phyloP scores from a whole-genome alignment of 1,140 invertebrate genomes.

The Ips typographus region DNA sequence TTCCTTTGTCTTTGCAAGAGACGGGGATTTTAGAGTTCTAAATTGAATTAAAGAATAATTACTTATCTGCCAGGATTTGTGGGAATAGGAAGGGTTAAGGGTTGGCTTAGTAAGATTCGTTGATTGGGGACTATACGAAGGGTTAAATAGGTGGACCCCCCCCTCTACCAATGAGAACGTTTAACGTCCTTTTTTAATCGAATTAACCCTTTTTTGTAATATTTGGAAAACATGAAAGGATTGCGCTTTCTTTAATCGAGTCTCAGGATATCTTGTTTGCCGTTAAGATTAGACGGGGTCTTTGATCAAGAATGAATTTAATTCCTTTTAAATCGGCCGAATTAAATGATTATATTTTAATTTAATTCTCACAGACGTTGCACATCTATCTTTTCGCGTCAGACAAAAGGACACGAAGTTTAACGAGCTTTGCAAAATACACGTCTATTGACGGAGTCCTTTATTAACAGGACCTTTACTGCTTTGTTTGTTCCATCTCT shows the following conservation, averaged over 20 bases:
- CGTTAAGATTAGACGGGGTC: not conserved
- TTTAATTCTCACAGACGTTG: constrained; percentile 15
- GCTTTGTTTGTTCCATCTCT: constrained; percentile 33
- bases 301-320: constrained; percentile 21
- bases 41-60: constrained; percentile 17
- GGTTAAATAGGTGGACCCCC: not conserved
- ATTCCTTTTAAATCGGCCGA: constrained; percentile 9
- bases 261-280: not conserved
- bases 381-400: constrained; percentile 17
- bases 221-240: too few species aligned
- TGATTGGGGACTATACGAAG: not conserved
- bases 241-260: too few species aligned
- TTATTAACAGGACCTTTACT: constrained; percentile 33
- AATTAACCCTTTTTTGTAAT: too few species aligned
- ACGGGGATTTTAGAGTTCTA: constrained; percentile 6
- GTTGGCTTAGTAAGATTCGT: not conserved
- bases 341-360: constrained; percentile 25
- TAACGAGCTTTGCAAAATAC: constrained; percentile 27
- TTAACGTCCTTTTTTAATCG: too few species aligned
- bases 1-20: constrained; percentile 8
- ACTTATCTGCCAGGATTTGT: constrained; percentile 9
- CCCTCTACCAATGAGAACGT: too few species aligned
- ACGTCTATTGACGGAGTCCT: constrained; percentile 19
- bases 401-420: constrained; percentile 21
- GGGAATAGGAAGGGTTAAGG: not conserved